Percentiles rank a stretch among this genome's conserved stretches.
These are phyloP conservation scores for Notothenia rossii DNA, from an alignment of 2,113 vertebrate species.

Conservation along the genomic window DNA sequence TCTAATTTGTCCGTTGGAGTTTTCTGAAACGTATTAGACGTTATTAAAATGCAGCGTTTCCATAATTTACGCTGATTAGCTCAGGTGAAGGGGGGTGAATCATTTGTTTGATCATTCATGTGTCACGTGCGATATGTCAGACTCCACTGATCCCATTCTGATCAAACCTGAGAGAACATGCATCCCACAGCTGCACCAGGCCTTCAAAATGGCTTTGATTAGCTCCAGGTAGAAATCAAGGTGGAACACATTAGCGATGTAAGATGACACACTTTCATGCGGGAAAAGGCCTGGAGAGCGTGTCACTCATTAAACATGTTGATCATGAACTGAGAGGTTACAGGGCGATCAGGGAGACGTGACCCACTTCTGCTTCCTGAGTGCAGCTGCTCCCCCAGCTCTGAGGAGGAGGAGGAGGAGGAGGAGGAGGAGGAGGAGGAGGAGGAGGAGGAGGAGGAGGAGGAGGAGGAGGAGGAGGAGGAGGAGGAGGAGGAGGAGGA, in stretches of 20 bases:
- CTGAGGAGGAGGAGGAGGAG: neutral
- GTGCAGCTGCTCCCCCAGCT: conserved; percentile 49
- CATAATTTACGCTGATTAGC: conserved; percentile 34
- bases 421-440: too few species aligned
- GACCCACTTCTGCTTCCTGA: conserved; percentile 64
- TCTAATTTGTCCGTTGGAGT: neutral
- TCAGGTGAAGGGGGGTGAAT: conserved; percentile 2
- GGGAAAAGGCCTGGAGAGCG: conserved; percentile 50
- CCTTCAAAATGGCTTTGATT: neutral
- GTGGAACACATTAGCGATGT: neutral
- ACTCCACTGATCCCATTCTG: conserved; percentile 21
- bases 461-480: too few species aligned
- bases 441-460: too few species aligned
- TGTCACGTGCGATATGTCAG: conserved; percentile 49
- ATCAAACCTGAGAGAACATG: conserved; percentile 23
- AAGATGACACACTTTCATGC: conserved; percentile 29
- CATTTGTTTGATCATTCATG: conserved; percentile 57
- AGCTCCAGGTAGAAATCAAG: neutral
- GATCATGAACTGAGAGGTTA: conserved; percentile 63
- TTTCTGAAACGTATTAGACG: neutral
- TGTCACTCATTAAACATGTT: conserved; percentile 55
- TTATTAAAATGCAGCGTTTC: neutral
- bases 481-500: neutral
- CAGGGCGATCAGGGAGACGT: conserved; percentile 40
- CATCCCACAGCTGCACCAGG: conserved; percentile 14